These are phyloP conservation scores for Enteromius treurensis DNA, from an alignment of 2,797 vertebrate species.

Conservation along the genomic window DNA sequence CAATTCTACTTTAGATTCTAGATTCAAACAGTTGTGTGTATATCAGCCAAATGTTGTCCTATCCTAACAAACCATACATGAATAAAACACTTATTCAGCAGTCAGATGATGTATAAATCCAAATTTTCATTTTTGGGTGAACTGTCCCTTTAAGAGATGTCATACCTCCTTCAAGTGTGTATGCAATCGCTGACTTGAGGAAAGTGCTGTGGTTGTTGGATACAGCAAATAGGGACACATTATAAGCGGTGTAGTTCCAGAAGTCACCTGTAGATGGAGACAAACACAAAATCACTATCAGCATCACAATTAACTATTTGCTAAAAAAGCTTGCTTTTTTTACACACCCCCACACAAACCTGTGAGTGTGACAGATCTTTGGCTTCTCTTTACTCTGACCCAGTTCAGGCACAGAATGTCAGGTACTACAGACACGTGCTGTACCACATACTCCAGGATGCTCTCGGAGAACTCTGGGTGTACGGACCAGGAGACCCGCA, in stretches of 20 bases:
- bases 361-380: slow-evolving; percentile 58
- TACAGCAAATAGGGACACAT: slow-evolving; percentile 71
- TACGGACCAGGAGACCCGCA: slow-evolving; percentile 71
- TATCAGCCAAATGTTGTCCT: background rate
- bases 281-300: slow-evolving; percentile 56
- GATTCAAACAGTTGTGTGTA: background rate
- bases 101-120: background rate
- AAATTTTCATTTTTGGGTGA: background rate
- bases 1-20: background rate
- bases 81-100: background rate
- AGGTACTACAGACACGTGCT: slow-evolving; percentile 67
- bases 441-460: slow-evolving; percentile 71
- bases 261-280: slow-evolving; percentile 75
- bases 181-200: slow-evolving; percentile 63
- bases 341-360: slow-evolving; percentile 63
- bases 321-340: background rate
- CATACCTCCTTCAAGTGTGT: slow-evolving; percentile 70
- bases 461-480: background rate
- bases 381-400: slow-evolving; percentile 67
- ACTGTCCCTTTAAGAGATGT: background rate
- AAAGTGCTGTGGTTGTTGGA: slow-evolving; percentile 41
- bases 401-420: slow-evolving; percentile 68
- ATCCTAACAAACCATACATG: background rate
- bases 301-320: background rate
- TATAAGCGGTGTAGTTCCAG: slow-evolving; percentile 68